Conservation (phyloP, 2,113 vertebrate species). For the Dromiciops gliroides region DNA sequence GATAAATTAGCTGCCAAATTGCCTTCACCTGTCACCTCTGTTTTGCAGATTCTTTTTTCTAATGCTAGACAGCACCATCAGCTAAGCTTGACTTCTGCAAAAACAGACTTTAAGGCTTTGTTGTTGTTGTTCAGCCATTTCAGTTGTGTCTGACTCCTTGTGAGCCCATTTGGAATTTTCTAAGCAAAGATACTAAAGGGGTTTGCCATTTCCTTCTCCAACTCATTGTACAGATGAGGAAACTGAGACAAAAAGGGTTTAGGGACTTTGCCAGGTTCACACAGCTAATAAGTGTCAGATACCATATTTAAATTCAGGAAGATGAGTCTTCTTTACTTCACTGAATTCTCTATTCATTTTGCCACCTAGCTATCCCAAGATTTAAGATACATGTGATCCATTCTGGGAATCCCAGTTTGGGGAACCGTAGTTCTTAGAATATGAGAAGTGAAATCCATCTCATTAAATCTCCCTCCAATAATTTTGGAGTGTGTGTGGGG, state of each 20-base stretch:
- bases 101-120: slow-evolving; percentile 44
- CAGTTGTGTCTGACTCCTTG: not conserved
- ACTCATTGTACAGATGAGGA: not conserved
- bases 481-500: slow-evolving; percentile 31
- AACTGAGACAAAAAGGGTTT: not conserved
- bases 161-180: not conserved
- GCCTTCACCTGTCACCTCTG: not conserved
- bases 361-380: not conserved
- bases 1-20: not conserved
- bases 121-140: not conserved
- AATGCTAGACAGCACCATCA: slow-evolving; percentile 20
- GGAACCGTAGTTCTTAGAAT: too few relatives aligned
- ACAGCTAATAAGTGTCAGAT: not conserved
- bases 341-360: not conserved
- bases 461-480: slow-evolving; percentile 60
- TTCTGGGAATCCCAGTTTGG: slow-evolving; percentile 25
- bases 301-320: not conserved
- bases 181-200: not conserved
- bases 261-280: not conserved
- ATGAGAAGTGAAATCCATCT: slow-evolving; percentile 58
- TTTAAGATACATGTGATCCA: not conserved
- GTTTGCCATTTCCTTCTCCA: not conserved
- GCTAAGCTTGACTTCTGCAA: slow-evolving; percentile 38
- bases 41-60: slow-evolving; percentile 15
- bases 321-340: too few relatives aligned